A percentile compares a stretch with the other conserved stretches of the same genome.
Conservation (phyloP, 2,113 vertebrate genomes). For the Pseudois nayaur region DNA sequence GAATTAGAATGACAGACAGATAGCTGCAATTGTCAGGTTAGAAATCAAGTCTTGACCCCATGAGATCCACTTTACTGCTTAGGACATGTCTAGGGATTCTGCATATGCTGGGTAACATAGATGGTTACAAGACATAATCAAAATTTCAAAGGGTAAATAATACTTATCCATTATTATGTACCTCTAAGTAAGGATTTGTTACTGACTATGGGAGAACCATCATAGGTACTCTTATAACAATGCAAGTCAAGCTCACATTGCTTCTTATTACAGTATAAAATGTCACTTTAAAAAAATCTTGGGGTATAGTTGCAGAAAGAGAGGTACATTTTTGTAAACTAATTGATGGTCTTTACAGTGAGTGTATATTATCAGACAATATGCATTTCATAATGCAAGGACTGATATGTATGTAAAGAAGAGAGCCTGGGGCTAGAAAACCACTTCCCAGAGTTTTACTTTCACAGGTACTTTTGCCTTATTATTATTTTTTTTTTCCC, state of each 20-base stretch:
- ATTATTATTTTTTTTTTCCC: neutral
- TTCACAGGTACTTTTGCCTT: conserved; percentile 4
- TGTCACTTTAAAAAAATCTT: neutral
- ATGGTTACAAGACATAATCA: neutral
- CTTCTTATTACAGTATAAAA: neutral
- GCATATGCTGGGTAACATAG: neutral
- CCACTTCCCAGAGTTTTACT: neutral
- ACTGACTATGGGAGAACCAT: neutral
- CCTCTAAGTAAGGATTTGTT: neutral
- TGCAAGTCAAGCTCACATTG: neutral
- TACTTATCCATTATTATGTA: neutral
- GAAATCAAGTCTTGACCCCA: neutral
- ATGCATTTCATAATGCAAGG: neutral
- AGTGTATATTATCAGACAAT: neutral
- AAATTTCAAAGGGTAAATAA: neutral
- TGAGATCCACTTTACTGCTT: neutral
- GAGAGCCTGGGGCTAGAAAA: neutral
- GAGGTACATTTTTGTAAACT: neutral
- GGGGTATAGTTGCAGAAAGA: neutral
- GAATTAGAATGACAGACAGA: neutral
- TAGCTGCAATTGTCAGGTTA: neutral
- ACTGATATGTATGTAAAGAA: neutral
- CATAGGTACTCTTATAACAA: neutral
- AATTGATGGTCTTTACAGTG: neutral
- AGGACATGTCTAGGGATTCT: neutral